A percentile compares a stretch with the other conserved stretches of the same genome.
These are phyloP conservation scores for Distichodus sexfasciatus DNA, from an alignment of 2,797 vertebrate genomes.

Conservation along the genomic window DNA sequence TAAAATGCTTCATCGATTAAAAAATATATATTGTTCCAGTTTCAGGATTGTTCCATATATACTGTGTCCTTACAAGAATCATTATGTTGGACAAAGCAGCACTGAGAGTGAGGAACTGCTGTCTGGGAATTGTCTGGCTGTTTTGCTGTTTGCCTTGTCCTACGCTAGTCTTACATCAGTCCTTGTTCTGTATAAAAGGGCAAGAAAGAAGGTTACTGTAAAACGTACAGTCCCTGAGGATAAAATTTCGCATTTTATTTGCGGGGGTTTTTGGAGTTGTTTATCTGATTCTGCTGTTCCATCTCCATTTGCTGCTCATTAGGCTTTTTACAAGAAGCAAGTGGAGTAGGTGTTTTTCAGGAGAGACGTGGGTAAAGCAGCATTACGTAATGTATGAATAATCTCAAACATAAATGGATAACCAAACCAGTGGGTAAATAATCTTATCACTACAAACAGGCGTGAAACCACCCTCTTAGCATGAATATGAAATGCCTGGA, in stretches of 20 bases:
- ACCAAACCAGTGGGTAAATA: slow-evolving; percentile 59
- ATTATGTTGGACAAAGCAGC: too few species aligned
- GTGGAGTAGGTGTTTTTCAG: slow-evolving; percentile 39
- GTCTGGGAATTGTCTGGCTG: too few species aligned
- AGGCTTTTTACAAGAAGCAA: background rate
- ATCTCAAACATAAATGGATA: slow-evolving; percentile 56
- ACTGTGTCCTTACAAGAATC: too few species aligned
- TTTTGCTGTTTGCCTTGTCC: too few species aligned
- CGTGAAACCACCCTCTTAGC: slow-evolving; percentile 54
- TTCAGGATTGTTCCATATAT: too few species aligned
- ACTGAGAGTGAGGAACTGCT: too few species aligned
- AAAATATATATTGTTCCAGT: too few species aligned
- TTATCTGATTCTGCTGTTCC: slow-evolving; percentile 48
- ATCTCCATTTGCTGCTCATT: slow-evolving; percentile 42
- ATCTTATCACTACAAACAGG: slow-evolving; percentile 69
- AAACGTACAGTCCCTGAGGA: slow-evolving; percentile 36
- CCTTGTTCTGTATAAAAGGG: background rate
- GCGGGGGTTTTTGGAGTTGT: slow-evolving; percentile 44
- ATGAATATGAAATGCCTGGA: slow-evolving; percentile 50
- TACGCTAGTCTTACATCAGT: background rate
- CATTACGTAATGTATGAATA: slow-evolving; percentile 63
- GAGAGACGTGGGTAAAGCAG: slow-evolving; percentile 54
- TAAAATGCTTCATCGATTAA: too few species aligned
- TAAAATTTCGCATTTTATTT: slow-evolving; percentile 59
- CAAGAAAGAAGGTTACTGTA: slow-evolving; percentile 1